Base-by-base conservation (phyloP, 2,888 invertebrate species). In the Campaea margaritaria region DNA sequence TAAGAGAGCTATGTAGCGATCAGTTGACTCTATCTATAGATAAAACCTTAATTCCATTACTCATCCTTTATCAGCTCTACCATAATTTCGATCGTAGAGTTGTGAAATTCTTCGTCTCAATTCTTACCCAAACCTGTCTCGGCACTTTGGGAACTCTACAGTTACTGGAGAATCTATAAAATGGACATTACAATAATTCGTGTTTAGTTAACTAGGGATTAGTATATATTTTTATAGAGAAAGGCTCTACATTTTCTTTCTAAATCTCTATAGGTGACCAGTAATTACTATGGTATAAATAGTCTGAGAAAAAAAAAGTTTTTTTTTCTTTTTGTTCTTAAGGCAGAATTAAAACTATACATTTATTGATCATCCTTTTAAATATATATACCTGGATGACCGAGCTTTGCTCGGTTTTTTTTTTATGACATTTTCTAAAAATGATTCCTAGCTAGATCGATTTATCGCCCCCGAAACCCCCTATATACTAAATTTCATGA, bases 1-100 rank as follows among this genome's bases (percentile, higher is more conserved):
- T 16, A 16, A 16, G 5, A 11, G 21, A 7, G 8, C 28, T 28
- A 44, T 44, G 44, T 44, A 13, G 7, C 44, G 10, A 28, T 44
- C 44, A 44, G 13, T 28, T n/a, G 8, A 44, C 13, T 28, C 45
- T 47, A 54, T 56, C 59, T 42, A 8, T 13, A 46, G 54, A 64
- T 58, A 55, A 64, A 51, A 47, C n/a, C 21, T 21, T 8, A 49
- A 50, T 46, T 34, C 43, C 41, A 65, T 61, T 58, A 61, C 56
- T 65, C 61, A 58, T 56, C 53, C 53, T 58, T 52, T 55, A 61
- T 62, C 56, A 46, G 53, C 39, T 13, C 14, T 39, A 39, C 57
- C 61, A 51, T 49, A 44, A 58, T 46, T 54, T 55, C 48, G 47
- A 28, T n/a, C 10, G 28, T 13, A 13, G 28, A 28, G 8, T 44